Evolutionary conservation across 2,888 invertebrate species (phyloP).

Genomic region (Drosophila macrospina): DNA sequence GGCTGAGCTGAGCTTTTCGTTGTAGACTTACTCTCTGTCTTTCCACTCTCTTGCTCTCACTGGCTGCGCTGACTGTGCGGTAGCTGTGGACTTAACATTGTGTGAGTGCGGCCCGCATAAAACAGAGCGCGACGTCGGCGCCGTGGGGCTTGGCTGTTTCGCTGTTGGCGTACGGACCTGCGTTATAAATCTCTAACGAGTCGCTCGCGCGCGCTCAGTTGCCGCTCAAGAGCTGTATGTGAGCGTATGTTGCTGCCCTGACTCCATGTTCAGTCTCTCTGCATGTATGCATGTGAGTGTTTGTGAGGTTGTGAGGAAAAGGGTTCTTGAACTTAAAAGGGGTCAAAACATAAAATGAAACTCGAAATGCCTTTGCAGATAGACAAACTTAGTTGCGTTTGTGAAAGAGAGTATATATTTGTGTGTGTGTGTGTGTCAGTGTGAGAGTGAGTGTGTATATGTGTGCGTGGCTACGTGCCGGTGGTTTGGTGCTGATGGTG

Average conservation of each 20-base stretch:
- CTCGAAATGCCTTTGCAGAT: conserved; percentile 81
- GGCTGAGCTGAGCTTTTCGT: conserved; percentile 70
- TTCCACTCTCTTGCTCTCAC: conserved; percentile 17
- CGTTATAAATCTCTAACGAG: conserved; percentile 72
- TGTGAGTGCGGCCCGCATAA: conserved; percentile 56
- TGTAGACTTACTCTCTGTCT: conserved; percentile 57
- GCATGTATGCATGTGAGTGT: conserved; percentile 23
- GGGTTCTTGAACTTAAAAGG: conserved; percentile 85
- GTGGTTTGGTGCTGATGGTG: conserved; percentile 70
- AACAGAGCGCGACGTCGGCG: conserved; percentile 39
- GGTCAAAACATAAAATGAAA: conserved; percentile 83
- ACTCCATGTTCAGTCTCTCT: conserved; percentile 18
- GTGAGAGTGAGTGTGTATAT: conserved; percentile 29
- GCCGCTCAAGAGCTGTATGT: conserved; percentile 60
- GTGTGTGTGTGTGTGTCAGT: conserved; percentile 34
- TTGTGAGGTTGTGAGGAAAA: conserved; percentile 77
- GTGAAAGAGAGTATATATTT: conserved; percentile 38
- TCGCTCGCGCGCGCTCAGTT: conserved; percentile 71
- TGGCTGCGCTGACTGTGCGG: conserved; percentile 44
- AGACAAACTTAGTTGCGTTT: conserved; percentile 70
- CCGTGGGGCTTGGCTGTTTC: conserved; percentile 59
- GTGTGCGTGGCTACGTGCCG: conserved; percentile 57
- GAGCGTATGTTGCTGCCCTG: conserved; percentile 56
- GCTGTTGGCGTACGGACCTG: conserved; percentile 51
- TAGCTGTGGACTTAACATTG: conserved; percentile 26